These are phyloP conservation scores for Cyanoramphus novaezelandiae DNA, from an alignment of 2,113 vertebrate genomes.

Conservation along the genomic window DNA sequence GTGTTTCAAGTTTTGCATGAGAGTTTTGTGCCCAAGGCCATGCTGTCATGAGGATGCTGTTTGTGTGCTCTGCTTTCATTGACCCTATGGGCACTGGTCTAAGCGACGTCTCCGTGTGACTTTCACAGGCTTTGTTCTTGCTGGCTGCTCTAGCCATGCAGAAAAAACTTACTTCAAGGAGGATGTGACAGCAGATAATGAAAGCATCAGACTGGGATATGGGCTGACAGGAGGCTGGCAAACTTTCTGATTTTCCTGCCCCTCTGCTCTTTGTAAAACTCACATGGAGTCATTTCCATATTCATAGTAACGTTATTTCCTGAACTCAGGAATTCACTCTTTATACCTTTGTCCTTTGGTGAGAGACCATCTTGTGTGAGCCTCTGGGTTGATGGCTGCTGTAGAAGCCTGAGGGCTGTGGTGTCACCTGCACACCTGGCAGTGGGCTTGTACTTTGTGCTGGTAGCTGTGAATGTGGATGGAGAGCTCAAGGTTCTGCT, in stretches of 20 bases:
- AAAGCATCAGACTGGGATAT: not conserved
- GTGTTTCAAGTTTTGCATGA: not conserved
- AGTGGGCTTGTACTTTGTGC: not conserved
- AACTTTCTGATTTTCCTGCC: not conserved
- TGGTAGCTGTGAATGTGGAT: not conserved
- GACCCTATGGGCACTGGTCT: not conserved
- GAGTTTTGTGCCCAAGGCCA: not conserved
- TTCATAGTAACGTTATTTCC: not conserved
- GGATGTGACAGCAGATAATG: not conserved
- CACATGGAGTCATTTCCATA: not conserved
- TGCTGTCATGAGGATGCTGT: not conserved
- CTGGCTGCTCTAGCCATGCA: not conserved
- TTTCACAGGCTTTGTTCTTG: not conserved
- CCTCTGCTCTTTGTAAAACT: not conserved
- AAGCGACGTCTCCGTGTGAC: fast-evolving
- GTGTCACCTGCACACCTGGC: not conserved
- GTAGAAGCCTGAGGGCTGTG: not conserved
- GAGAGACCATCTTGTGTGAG: not conserved
- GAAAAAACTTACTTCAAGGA: not conserved
- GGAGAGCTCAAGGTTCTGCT: not conserved
- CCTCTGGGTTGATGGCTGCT: not conserved
- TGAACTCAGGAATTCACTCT: not conserved
- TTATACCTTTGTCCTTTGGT: not conserved
- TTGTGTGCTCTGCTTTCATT: not conserved
- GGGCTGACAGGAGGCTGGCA: not conserved